phyloP scores from a whole-genome alignment of 2,888 invertebrate species.

The Perdita meconis region DNA sequence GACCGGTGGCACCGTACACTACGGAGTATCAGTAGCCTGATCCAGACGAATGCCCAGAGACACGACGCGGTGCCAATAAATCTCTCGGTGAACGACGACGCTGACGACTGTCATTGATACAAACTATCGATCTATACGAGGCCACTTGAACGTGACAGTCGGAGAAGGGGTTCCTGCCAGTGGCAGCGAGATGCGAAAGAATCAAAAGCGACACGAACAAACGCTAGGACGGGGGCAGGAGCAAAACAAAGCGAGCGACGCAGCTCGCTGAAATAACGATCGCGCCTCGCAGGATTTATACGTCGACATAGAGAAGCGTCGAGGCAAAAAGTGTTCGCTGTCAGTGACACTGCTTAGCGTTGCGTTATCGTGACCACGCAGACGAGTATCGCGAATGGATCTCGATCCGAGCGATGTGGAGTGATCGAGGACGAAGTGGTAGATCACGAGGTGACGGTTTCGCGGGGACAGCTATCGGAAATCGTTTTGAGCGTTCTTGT shows the following conservation, averaged over 20 bases:
- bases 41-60: conserved; percentile 42
- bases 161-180: conserved; percentile 37
- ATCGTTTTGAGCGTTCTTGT: background rate
- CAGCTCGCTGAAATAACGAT: conserved; percentile 64
- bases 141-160: conserved; percentile 44
- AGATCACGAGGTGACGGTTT: conserved; percentile 17
- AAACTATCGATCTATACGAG: conserved; percentile 49
- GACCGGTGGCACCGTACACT: conserved; percentile 22
- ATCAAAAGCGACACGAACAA: conserved; percentile 65
- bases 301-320: conserved; percentile 52
- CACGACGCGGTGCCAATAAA: conserved; percentile 34
- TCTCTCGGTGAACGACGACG: conserved; percentile 42
- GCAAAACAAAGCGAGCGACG: conserved; percentile 59
- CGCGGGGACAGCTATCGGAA: background rate
- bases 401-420: conserved; percentile 33
- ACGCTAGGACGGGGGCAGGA: conserved; percentile 38
- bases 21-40: conserved; percentile 42
- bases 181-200: conserved; percentile 58
- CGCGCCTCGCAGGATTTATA: conserved; percentile 63
- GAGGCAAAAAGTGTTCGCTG: conserved; percentile 48
- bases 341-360: conserved; percentile 48
- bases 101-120: conserved; percentile 60
- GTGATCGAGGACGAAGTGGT: conserved; percentile 24
- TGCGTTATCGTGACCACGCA: conserved; percentile 32
- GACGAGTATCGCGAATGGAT: conserved; percentile 37